These are phyloP conservation scores for Takifugu rubripes DNA, from an alignment of 2,797 vertebrate species.

Conservation along the genomic window DNA sequence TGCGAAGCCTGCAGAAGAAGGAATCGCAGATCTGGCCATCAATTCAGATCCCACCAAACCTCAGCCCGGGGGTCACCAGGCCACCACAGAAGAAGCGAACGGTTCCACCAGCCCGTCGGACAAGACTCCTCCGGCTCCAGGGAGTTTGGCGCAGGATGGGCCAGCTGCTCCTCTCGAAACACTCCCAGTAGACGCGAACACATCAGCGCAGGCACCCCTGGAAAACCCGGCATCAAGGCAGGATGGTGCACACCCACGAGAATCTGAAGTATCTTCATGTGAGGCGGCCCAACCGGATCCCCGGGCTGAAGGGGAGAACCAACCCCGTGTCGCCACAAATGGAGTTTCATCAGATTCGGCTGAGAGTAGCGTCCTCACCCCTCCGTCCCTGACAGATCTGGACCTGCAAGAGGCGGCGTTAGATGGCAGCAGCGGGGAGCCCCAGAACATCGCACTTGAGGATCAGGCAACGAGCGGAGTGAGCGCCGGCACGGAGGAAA, in stretches of 20 bases:
- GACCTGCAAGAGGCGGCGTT: constrained; percentile 42
- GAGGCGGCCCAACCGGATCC: constrained; percentile 1
- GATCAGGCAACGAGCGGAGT: constrained; percentile 19
- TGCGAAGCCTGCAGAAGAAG: constrained; percentile 63
- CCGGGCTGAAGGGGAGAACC: constrained; percentile 20
- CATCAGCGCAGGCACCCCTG: neutral
- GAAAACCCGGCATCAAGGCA: constrained; percentile 20
- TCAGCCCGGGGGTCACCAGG: constrained; percentile 42
- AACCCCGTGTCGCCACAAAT: constrained; percentile 29
- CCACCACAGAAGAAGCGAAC: constrained; percentile 41
- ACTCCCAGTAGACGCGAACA: constrained; percentile 19
- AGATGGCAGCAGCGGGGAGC: constrained; percentile 31
- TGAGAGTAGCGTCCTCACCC: constrained; percentile 46
- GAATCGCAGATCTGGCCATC: constrained; percentile 40
- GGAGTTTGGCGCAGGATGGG: constrained; percentile 8
- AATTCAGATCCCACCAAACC: constrained; percentile 29
- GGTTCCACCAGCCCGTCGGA: constrained; percentile 45
- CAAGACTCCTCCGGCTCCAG: constrained; percentile 25
- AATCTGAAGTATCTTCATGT: constrained; percentile 1
- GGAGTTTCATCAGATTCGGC: constrained; percentile 40
- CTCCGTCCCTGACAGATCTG: constrained; percentile 50
- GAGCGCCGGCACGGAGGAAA: constrained; percentile 19
- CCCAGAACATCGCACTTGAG: constrained; percentile 24
- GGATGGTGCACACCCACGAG: constrained; percentile 8
- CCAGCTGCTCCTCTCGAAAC: constrained; percentile 27